These are phyloP conservation scores for Orussus abietinus DNA, from an alignment of 1,140 invertebrate species.

Conservation along the genomic window DNA sequence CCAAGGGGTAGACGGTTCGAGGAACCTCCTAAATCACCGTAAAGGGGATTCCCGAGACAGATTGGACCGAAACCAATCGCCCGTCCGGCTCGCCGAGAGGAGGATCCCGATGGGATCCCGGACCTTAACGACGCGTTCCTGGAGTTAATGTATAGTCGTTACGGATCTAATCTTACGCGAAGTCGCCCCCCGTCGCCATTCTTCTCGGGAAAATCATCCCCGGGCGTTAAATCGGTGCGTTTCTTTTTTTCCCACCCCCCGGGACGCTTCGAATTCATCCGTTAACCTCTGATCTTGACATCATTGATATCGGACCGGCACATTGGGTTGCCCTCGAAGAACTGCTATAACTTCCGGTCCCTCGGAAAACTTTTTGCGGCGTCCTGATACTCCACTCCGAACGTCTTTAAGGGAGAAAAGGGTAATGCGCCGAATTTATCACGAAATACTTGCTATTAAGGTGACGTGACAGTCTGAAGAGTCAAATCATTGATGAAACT, in stretches of 20 bases:
- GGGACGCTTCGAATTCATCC: constrained; percentile 26
- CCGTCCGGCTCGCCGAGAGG: neutral
- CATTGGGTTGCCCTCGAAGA: too few species aligned
- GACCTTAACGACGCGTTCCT: constrained; percentile 19
- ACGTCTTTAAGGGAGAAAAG: too few species aligned
- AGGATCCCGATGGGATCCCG: constrained; percentile 3
- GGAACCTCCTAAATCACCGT: neutral
- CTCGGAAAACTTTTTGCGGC: too few species aligned
- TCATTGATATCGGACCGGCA: constrained; percentile 43
- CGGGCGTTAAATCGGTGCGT: neutral
- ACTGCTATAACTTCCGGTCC: too few species aligned
- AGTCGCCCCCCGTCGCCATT: constrained; percentile 1
- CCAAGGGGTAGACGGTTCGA: too few species aligned
- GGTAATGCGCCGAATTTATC: too few species aligned
- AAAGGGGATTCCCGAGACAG: constrained; percentile 16
- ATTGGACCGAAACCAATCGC: constrained; percentile 20
- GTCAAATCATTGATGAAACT: too few species aligned
- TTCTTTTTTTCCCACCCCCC: constrained; percentile 11
- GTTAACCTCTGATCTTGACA: constrained; percentile 37
- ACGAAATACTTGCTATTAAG: too few species aligned
- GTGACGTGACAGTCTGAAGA: too few species aligned
- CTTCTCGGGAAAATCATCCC: neutral
- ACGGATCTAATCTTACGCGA: constrained; percentile 24
- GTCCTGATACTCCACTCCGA: too few species aligned
- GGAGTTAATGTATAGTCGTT: constrained; percentile 23